Evolutionary conservation across 2,888 invertebrate species (phyloP), one percentile per base, ranked within the genome.

Genomic region (Athalia rosae): DNA sequence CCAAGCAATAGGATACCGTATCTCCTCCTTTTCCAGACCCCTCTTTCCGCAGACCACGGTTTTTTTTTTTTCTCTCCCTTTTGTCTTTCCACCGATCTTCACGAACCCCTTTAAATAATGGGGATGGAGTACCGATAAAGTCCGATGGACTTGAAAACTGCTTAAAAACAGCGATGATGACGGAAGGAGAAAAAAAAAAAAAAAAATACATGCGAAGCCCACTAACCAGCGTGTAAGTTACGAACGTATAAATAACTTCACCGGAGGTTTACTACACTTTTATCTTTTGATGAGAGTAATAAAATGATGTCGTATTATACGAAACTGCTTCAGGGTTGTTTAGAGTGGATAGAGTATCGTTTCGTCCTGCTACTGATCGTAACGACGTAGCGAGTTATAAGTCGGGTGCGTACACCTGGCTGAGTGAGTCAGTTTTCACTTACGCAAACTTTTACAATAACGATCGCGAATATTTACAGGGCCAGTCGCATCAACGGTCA

Each of bases 261-360:
- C 53, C 53, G 7, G 67, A 41, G 67, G 48, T 67, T 67, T 53
- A 67, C 28, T 67, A 67, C 67, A 48, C 67, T 67, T 53, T 67
- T 67, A 67, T 67, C 67, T 67, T 67, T 67, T 67, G 67, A 67
- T 67, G 67, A 67, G 67, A 50, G 67, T 67, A 67, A 45, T 67
- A 67, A 67, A 67, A 67, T 67, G 28, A 28, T 28, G 28, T 28
- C 28, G 28, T 28, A 28, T 28, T 28, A 28, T 28, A 28, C 28
- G 28, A 28, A 28, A 28, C 28, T 28, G 28, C 28, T 28, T 28
- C 28, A 28, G 28, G 28, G 28, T 28, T 28, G 28, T 28, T 28
- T 28, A 28, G 28, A 28, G 28, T 28, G 28, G 28, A 28, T 28
- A 28, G 28, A 28, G 28, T 28, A 28, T 28, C 28, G 28, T 28